Evolutionary conservation across 92 coral and sea anemone genomes (phyloP).

Genomic region (Palythoa heliodiscus): DNA sequence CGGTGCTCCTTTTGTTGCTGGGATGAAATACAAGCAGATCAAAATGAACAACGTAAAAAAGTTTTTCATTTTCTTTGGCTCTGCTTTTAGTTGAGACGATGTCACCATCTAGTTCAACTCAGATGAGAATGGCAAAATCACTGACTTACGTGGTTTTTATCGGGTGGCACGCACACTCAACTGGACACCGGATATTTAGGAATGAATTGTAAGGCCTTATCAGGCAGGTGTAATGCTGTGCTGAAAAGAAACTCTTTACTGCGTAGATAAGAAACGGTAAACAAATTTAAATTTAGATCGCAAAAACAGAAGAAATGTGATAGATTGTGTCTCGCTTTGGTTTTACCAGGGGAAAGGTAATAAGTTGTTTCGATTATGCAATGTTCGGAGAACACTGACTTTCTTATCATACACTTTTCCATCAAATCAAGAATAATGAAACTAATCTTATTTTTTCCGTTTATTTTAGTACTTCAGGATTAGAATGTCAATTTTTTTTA

Average conservation of each 20-base stretch:
- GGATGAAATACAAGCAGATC: slow-evolving; percentile 2
- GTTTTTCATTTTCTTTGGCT: background rate
- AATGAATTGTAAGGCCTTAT: slow-evolving; percentile 12
- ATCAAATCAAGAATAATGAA: too few species aligned
- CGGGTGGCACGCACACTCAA: background rate
- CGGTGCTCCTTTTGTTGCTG: background rate
- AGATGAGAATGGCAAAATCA: background rate
- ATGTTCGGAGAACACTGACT: too few species aligned
- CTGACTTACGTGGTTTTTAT: background rate
- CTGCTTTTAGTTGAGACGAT: background rate
- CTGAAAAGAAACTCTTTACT: background rate
- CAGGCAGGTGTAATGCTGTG: background rate
- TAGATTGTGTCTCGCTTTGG: too few species aligned
- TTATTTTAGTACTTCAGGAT: too few species aligned
- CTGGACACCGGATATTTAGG: slow-evolving; percentile 8
- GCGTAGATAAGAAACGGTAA: slow-evolving; percentile 1
- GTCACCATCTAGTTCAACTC: background rate
- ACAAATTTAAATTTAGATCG: background rate
- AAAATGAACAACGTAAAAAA: background rate
- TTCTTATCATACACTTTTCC: too few species aligned
- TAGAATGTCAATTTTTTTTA: too few species aligned
- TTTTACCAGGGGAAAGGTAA: too few species aligned
- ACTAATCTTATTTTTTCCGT: too few species aligned
- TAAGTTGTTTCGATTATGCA: too few species aligned
- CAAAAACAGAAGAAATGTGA: too few species aligned